Evolutionary conservation across 1,140 invertebrate species (phyloP), one percentile per base, ranked within the genome.

Genomic region (Pachypeltis micranthus): DNA sequence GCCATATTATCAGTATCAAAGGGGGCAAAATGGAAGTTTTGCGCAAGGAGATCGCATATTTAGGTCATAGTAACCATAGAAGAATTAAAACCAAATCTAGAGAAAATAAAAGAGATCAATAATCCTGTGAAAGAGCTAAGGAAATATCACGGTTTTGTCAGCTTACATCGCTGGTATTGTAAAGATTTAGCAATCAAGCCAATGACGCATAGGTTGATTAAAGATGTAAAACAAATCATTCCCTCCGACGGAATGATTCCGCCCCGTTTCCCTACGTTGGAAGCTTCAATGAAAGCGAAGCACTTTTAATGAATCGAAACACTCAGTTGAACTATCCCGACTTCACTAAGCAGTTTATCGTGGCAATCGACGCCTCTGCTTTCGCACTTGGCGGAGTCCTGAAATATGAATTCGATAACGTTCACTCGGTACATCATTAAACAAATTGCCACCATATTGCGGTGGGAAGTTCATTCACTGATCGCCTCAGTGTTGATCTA

Each of bases 11-110:
- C 4, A 68, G 62, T 44, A 44, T 70, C 2, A 67, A 72, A 19
- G 34, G 65, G 14, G 59, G 62, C n/a, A 68, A 68, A 54, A 67
- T 67, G 39, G 65, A 71, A 59, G 73, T 73, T 57, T 47, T 70
- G 4, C 47, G 25, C 66, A 29, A 60, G 65, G 69, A 70, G 67
- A 62, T 73, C 1, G 27, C 62, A 14, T 74, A 70, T 63, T 64
- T 74, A 16, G 72, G 73, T 12, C 70, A 74, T 39, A 64, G 70
- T 74, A 2, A 67, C 65, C 1, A 31, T 65, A 31, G 39, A 70
- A 14, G 73, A 71, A n/a, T 64, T 73, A 4, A 65, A 65, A 58
- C 69, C 72, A 12, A 72, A 73, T 56, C 70, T 69, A 1, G 66
- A 56, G 67, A 14, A 73, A 73, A 65, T 71, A 2, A 51, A 70